A percentile compares a stretch with the other conserved stretches of the same genome.
Evolutionary conservation across 2,113 vertebrate genomes (phyloP).

Genomic region (Neofelis nebulosa): DNA sequence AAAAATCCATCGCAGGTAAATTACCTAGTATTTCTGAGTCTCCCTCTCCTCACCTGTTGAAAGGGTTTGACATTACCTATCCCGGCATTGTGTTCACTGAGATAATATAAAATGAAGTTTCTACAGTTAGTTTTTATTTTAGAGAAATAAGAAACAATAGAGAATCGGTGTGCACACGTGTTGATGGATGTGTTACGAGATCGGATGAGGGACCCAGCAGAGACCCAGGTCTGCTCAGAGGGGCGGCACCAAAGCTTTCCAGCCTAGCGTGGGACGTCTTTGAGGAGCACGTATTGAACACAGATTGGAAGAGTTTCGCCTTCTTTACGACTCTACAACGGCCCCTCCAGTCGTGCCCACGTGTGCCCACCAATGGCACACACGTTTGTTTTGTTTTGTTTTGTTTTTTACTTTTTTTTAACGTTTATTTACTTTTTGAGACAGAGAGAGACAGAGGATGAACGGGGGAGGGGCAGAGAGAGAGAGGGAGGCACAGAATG

Average conservation of each 20-base stretch:
- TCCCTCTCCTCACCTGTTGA: background rate
- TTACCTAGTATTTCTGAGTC: background rate
- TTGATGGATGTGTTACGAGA: background rate
- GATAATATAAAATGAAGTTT: background rate
- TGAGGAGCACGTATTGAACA: accelerated
- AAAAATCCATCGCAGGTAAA: no score
- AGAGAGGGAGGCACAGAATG: no score
- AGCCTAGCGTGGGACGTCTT: accelerated
- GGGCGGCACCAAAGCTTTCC: background rate
- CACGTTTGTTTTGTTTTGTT: background rate
- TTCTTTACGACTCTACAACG: background rate
- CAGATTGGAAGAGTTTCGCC: background rate
- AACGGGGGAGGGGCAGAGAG: no score
- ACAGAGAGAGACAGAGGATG: no score
- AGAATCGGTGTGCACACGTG: accelerated
- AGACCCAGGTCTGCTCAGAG: accelerated
- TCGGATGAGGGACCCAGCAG: background rate
- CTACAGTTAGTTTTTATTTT: background rate
- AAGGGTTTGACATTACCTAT: background rate
- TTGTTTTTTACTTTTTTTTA: no score
- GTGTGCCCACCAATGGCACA: background rate
- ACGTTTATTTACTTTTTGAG: no score
- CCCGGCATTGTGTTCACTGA: background rate
- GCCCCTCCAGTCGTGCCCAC: background rate
- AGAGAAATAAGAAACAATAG: background rate